Percentiles rank a stretch among this genome's conserved stretches.
phyloP scores from a whole-genome alignment of 2,113 vertebrate genomes.

The Reinhardtius hippoglossoides region DNA sequence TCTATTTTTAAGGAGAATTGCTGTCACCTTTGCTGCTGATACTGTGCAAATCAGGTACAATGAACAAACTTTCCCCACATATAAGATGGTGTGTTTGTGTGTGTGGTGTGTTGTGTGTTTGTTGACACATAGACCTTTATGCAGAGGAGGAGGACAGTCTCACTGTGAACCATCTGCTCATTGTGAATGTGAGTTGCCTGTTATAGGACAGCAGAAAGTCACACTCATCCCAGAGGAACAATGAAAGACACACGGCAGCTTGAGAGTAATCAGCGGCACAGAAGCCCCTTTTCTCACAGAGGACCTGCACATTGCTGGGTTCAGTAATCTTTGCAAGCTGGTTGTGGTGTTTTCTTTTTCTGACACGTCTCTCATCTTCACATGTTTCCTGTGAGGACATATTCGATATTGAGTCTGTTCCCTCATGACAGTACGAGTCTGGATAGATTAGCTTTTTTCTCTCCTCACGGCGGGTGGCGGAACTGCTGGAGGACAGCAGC shows the following conservation, averaged over 20 bases:
- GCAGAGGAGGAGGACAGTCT: constrained; percentile 34
- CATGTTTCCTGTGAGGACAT: constrained; percentile 11
- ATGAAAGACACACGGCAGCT: constrained; percentile 42
- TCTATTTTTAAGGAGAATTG: background rate
- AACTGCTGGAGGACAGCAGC: constrained; percentile 30
- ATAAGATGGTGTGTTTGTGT: background rate
- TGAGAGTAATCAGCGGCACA: constrained; percentile 23
- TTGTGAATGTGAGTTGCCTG: constrained; percentile 41
- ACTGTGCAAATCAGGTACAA: background rate
- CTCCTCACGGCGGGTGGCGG: constrained; percentile 13
- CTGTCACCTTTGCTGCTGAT: background rate
- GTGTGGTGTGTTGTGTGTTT: background rate
- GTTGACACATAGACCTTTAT: constrained; percentile 45
- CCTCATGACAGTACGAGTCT: constrained; percentile 29
- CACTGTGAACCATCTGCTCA: constrained; percentile 63
- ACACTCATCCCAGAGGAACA: constrained; percentile 42
- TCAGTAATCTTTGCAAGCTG: constrained; percentile 3
- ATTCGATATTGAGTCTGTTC: constrained; percentile 11
- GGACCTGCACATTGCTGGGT: constrained; percentile 17
- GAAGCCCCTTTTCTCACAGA: constrained; percentile 9
- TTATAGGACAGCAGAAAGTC: constrained; percentile 49
- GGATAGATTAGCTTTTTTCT: constrained; percentile 20
- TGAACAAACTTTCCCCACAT: background rate
- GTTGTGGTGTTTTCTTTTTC: background rate
- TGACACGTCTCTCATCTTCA: background rate